Evolutionary conservation across 2,888 invertebrate genomes (phyloP).

Genomic region (Dasypolia templi): DNA sequence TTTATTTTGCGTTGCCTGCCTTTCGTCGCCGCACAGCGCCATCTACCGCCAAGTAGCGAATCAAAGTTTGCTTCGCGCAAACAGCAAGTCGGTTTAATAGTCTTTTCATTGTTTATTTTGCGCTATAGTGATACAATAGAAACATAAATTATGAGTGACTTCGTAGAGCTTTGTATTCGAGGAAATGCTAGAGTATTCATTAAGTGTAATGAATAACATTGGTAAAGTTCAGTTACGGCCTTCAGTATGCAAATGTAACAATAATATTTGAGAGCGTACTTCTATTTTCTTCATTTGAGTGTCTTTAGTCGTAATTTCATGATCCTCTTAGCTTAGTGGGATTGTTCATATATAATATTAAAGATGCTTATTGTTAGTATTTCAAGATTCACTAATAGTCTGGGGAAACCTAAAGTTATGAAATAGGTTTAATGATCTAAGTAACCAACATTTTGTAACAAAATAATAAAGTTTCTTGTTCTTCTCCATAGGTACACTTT

Average conservation of each 20-base stretch:
- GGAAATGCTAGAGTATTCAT: slow-evolving; percentile 51
- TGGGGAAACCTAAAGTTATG: neutral
- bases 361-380: slow-evolving; percentile 2
- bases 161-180: slow-evolving; percentile 41
- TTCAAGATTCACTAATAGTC: slow-evolving; percentile 20
- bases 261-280: slow-evolving; percentile 50
- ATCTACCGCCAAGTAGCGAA: slow-evolving; percentile 59
- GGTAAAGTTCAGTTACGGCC: slow-evolving; percentile 39
- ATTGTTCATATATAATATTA: neutral
- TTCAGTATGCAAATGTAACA: slow-evolving; percentile 50
- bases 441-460: too few relatives aligned
- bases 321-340: slow-evolving; percentile 23
- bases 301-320: slow-evolving; percentile 36
- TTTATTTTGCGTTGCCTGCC: neutral
- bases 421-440: neutral
- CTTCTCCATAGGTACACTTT: too few relatives aligned
- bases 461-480: too few relatives aligned
- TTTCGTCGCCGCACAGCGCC: slow-evolving; percentile 56
- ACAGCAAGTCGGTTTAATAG: slow-evolving; percentile 19
- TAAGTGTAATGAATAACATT: slow-evolving; percentile 46
- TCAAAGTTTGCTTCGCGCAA: slow-evolving; percentile 37
- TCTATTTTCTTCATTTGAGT: slow-evolving; percentile 24
- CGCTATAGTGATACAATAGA: slow-evolving; percentile 52
- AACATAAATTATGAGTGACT: slow-evolving; percentile 58
- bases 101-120: slow-evolving; percentile 56